Percentiles rank a stretch among this genome's conserved stretches.
These are phyloP conservation scores for Ceriagrion tenellum DNA, from an alignment of 2,888 invertebrate species.

Conservation along the genomic window DNA sequence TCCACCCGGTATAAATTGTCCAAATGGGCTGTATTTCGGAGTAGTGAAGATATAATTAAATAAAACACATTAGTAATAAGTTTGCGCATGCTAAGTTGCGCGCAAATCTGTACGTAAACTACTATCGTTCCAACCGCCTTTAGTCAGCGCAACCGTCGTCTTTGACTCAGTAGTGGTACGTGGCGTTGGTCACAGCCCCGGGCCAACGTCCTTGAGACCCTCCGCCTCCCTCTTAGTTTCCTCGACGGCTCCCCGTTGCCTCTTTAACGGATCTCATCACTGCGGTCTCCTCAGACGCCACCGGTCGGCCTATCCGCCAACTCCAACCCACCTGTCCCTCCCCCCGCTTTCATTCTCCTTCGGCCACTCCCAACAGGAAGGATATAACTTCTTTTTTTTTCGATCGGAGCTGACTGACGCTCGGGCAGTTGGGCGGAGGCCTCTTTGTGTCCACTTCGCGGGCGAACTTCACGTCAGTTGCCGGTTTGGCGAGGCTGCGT, in stretches of 20 bases:
- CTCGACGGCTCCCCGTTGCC: too few species aligned
- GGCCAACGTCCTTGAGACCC: slow-evolving; percentile 21
- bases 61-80: too few species aligned
- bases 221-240: not conserved
- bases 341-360: not conserved
- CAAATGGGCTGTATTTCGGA: too few species aligned
- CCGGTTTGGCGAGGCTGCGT: not conserved
- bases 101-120: too few species aligned
- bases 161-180: too few species aligned
- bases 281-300: not conserved
- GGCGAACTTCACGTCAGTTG: not conserved
- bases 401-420: not conserved
- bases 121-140: too few species aligned
- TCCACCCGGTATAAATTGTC: too few species aligned
- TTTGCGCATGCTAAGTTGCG: too few species aligned
- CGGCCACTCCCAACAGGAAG: not conserved
- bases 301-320: not conserved
- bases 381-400: not conserved
- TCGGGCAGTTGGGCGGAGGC: not conserved
- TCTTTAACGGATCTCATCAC: not conserved
- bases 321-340: not conserved
- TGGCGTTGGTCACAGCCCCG: not conserved
- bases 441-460: not conserved
- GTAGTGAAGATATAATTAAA: too few species aligned
- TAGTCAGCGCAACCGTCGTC: not conserved